Evolutionary conservation across 2,888 invertebrate genomes (phyloP).

Genomic region (Caenorhabditis sinica): DNA sequence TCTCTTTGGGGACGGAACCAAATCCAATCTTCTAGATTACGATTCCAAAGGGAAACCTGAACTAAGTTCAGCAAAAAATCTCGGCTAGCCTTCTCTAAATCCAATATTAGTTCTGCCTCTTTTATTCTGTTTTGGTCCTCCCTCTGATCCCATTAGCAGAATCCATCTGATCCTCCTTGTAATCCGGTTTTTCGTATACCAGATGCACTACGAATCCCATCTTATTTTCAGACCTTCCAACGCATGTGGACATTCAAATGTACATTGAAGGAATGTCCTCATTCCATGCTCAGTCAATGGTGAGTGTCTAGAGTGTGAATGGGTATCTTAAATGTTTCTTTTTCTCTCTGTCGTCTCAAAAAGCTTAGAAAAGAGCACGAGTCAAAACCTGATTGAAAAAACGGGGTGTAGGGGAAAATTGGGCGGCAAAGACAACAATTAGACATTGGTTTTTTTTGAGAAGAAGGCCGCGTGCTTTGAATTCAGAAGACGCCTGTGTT

Average conservation of each 20-base stretch:
- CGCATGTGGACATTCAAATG: constrained; percentile 82
- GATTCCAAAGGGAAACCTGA: no score
- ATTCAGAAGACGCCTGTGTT: constrained; percentile 42
- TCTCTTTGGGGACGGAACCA: no score
- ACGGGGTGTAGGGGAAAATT: constrained; percentile 36
- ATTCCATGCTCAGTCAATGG: constrained; percentile 83
- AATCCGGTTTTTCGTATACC: background rate
- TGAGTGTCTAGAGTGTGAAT: constrained; percentile 51
- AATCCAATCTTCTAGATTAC: no score
- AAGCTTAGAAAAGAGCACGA: constrained; percentile 25
- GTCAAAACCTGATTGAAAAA: constrained; percentile 56
- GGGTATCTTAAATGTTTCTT: constrained; percentile 19
- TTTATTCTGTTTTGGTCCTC: no score
- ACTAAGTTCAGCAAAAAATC: no score
- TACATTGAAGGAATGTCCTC: constrained; percentile 84
- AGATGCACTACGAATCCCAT: background rate
- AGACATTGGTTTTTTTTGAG: constrained; percentile 25
- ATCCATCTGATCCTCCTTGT: background rate
- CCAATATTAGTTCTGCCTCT: no score
- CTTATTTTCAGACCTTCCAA: constrained; percentile 78
- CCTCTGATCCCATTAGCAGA: no score
- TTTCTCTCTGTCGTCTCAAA: background rate
- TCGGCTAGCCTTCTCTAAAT: no score
- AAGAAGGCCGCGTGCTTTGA: constrained; percentile 44
- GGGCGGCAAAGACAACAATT: constrained; percentile 42